Percentiles rank a stretch among this genome's conserved stretches.
These are phyloP conservation scores for Petaurus breviceps DNA, from an alignment of 2,113 vertebrate genomes.

Conservation along the genomic window DNA sequence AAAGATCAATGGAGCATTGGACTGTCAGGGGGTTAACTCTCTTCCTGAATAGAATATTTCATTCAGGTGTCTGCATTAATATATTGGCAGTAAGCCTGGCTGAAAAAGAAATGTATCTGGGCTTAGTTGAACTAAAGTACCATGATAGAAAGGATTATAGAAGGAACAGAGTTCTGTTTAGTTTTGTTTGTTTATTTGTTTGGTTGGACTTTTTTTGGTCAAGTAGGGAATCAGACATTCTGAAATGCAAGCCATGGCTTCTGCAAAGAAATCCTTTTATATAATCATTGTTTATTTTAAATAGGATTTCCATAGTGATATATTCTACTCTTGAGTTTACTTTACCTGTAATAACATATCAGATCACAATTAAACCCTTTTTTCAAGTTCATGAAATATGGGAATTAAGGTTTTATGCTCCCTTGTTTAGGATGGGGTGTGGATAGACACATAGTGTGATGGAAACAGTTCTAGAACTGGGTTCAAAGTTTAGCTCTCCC, in stretches of 20 bases:
- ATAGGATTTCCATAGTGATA: conserved; percentile 18
- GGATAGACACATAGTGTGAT: not conserved
- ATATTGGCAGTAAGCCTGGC: conserved; percentile 33
- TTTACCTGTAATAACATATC: conserved; percentile 28
- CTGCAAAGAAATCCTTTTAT: not conserved
- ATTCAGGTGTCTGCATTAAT: not conserved
- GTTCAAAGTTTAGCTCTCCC: not conserved
- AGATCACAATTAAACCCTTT: conserved; percentile 17
- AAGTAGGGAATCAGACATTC: conserved; percentile 14
- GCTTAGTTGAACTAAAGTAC: conserved; percentile 31
- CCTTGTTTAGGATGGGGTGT: not conserved
- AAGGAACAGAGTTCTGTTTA: not conserved
- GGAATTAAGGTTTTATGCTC: not conserved
- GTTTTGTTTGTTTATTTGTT: not conserved
- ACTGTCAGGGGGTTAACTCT: conserved; percentile 16
- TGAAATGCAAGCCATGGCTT: conserved; percentile 14
- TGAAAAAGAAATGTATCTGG: conserved; percentile 15
- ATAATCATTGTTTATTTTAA: conserved; percentile 50
- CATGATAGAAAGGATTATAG: not conserved
- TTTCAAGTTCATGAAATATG: not conserved
- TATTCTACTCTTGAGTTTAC: not conserved
- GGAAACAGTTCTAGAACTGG: not conserved
- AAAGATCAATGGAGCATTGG: not conserved
- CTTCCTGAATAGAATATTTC: conserved; percentile 46
- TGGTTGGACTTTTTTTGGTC: not conserved